These are phyloP conservation scores for Philonicus albiceps DNA, from an alignment of 2,888 invertebrate species.

Conservation along the genomic window DNA sequence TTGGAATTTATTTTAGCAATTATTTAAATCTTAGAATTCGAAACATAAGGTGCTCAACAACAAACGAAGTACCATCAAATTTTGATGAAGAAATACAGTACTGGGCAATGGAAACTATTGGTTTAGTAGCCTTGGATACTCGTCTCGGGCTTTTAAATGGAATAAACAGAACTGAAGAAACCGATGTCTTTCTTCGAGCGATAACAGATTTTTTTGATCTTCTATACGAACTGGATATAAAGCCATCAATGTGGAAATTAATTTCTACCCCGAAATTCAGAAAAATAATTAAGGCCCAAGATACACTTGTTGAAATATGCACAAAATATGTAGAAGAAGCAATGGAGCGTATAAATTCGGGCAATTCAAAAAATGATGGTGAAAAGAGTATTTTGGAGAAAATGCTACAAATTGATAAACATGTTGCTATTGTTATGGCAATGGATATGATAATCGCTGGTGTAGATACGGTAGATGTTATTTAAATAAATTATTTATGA, in stretches of 20 bases:
- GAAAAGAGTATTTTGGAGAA: conserved; percentile 71
- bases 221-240: conserved; percentile 53
- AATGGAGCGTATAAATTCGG: conserved; percentile 53
- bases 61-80: conserved; percentile 60
- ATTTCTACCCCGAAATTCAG: conserved; percentile 56
- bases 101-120: conserved; percentile 68
- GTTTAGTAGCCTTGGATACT: conserved; percentile 61
- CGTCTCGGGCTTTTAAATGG: conserved; percentile 55
- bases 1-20: neutral
- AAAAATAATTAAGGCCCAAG: conserved; percentile 53
- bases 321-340: conserved; percentile 60
- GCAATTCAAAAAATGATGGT: conserved; percentile 60
- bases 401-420: conserved; percentile 69
- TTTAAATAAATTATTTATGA: neutral
- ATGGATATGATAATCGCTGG: conserved; percentile 76
- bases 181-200: conserved; percentile 10
- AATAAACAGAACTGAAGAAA: conserved; percentile 48
- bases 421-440: conserved; percentile 72
- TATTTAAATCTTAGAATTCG: conserved; percentile 55
- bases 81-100: conserved; percentile 66
- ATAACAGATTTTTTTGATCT: conserved; percentile 48
- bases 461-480: conserved; percentile 70
- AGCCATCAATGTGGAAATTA: conserved; percentile 57
- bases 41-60: conserved; percentile 54
- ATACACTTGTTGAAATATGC: conserved; percentile 55